Base-by-base conservation (phyloP, 1,140 invertebrate species). In the Pseudomyrmex gracilis region DNA sequence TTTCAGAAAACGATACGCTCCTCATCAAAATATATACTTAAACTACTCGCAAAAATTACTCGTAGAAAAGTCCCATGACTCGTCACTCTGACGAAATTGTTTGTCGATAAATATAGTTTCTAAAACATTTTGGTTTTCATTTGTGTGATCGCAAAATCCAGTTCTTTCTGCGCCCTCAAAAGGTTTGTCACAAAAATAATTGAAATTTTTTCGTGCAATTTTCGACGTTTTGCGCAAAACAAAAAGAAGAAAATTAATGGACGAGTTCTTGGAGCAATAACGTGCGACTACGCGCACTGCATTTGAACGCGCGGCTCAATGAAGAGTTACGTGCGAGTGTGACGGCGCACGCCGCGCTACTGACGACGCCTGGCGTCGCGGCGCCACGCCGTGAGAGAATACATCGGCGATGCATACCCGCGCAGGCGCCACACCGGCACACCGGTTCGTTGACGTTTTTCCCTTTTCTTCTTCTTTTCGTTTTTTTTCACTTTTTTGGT, bases 261-360 rank as follows among this genome's bases (percentile, higher is more conserved):
- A 45, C 47, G 12, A 66, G 22, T 2, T 47, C 15, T 64, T 55
- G 13, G 47, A 15, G n/a, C 20, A 57, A 49, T 43, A 85, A 74
- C 57, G 84, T 83, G 87, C 68, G 71, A 43, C 68, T 67, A 57
- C 70, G 58, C 85, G 80, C 68, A 85, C 86, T 85, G 68, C 83
- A 87, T 78, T 13, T 66, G 87, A 70, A 68, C 86, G 87, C 87
- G 83, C 83, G 77, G 66, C 64, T 88, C 68, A n/a, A 71, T 20
- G 66, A 76, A 34, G 86, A 89, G 86, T 85, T 86, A 91, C 92
- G 90, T 94, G 93, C 93, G 93, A 90, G 90, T 92, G 51, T 92
- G 89, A 92, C 91, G 93, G 92, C 93, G 93, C 93, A 93, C 93
- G 93, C 92, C 93, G 93, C 93, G 93, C 92, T 92, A 94, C 93